Evolutionary conservation across 2,888 invertebrate species (phyloP).

Genomic region (Clitarchus hookeri): DNA sequence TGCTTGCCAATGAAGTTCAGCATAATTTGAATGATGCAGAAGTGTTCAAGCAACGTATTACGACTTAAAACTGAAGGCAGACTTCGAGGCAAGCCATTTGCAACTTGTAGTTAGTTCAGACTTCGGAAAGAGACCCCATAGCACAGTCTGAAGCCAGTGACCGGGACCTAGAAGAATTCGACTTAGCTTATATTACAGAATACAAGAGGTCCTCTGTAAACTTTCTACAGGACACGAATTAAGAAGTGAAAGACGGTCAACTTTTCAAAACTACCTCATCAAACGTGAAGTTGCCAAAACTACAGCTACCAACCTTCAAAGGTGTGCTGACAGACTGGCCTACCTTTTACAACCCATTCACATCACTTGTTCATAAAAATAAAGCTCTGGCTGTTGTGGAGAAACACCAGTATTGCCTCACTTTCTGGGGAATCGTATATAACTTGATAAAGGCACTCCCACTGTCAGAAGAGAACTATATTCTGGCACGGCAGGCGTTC

Average conservation of each 20-base stretch:
- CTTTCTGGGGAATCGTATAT: not conserved
- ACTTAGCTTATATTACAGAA: not conserved
- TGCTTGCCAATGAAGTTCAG: not conserved
- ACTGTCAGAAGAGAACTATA: not conserved
- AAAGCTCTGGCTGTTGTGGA: not conserved
- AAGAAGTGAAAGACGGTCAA: not conserved
- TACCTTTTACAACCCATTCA: not conserved
- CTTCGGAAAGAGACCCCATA: not conserved
- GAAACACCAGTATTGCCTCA: not conserved
- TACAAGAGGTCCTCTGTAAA: not conserved
- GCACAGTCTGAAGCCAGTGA: not conserved
- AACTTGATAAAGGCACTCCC: not conserved
- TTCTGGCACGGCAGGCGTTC: not conserved
- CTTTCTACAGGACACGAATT: not conserved
- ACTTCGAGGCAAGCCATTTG: not conserved
- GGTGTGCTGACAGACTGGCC: not conserved
- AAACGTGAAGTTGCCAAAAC: not conserved
- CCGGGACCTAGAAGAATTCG: not conserved
- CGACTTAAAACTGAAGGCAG: not conserved
- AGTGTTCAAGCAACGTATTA: not conserved
- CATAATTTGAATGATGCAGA: not conserved
- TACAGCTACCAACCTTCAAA: not conserved
- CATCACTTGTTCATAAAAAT: not conserved
- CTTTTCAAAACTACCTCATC: not conserved
- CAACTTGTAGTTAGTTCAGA: not conserved